phyloP scores from a whole-genome alignment of 2,797 vertebrate species.

The Rhabdomys pumilio region DNA sequence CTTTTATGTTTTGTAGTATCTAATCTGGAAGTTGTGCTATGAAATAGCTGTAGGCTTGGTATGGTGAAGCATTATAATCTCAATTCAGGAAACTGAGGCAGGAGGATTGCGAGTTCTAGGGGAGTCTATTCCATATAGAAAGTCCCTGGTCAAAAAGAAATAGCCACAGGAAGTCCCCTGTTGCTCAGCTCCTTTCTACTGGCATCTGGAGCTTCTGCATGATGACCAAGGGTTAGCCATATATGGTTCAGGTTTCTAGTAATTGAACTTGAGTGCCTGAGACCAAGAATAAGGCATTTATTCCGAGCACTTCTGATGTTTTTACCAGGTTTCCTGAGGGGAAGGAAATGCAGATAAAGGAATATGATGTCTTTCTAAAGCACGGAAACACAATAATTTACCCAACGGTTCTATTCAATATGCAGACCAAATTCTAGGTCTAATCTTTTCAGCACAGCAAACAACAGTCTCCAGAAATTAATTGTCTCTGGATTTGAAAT shows the following conservation, averaged over 20 bases:
- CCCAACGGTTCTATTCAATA: not conserved
- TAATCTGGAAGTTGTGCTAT: not conserved
- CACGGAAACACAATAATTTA: not conserved
- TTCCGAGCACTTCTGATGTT: not conserved
- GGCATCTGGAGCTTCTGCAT: not conserved
- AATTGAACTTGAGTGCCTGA: not conserved
- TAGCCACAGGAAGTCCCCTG: not conserved
- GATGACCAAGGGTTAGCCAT: not conserved
- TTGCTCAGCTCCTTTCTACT: not conserved
- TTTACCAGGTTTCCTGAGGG: not conserved
- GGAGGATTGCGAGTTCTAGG: not conserved
- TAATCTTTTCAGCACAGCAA: conserved; percentile 21
- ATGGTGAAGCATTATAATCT: not conserved
- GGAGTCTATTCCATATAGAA: not conserved
- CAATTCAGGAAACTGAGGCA: not conserved
- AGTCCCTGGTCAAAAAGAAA: not conserved
- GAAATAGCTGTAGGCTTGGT: not conserved
- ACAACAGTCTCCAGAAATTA: conserved; percentile 15
- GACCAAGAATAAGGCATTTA: not conserved
- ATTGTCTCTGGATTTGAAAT: conserved; percentile 19
- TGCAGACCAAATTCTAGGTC: not conserved
- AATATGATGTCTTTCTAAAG: not conserved
- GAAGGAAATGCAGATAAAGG: not conserved
- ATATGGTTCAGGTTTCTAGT: not conserved
- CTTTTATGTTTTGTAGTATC: not conserved